Conservation (phyloP, 2,113 vertebrate species). For the Eidolon helvum region DNA sequence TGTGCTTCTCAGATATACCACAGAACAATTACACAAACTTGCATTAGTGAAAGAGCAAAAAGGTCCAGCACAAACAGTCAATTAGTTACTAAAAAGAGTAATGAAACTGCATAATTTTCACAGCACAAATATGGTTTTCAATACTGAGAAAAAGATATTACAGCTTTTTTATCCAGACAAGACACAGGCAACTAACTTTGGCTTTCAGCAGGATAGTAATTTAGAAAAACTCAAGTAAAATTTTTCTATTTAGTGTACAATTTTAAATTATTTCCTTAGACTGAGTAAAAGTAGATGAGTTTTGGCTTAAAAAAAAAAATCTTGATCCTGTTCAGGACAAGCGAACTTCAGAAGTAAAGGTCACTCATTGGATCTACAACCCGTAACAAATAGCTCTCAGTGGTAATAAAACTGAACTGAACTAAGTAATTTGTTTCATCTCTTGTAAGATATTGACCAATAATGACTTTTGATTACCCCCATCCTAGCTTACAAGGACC, state of each 20-base stretch:
- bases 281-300: not conserved
- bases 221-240: not conserved
- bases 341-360: not conserved
- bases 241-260: not conserved
- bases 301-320: not conserved
- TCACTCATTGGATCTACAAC: not conserved
- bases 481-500: constrained; percentile 24
- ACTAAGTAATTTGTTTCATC: not conserved
- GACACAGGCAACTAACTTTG: not conserved
- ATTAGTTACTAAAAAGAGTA: not conserved
- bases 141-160: not conserved
- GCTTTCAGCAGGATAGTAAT: not conserved
- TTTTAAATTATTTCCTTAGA: not conserved
- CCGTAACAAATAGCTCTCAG: not conserved
- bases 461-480: not conserved
- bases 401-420: not conserved
- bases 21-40: not conserved
- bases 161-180: not conserved
- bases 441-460: constrained; percentile 24
- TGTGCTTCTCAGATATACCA: not conserved
- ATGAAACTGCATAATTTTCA: not conserved
- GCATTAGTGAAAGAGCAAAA: not conserved
- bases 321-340: not conserved
- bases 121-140: not conserved
- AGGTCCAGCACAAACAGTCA: not conserved